These are phyloP conservation scores for Potamilus streckersoni DNA, from an alignment of 1,140 invertebrate species.

Conservation along the genomic window DNA sequence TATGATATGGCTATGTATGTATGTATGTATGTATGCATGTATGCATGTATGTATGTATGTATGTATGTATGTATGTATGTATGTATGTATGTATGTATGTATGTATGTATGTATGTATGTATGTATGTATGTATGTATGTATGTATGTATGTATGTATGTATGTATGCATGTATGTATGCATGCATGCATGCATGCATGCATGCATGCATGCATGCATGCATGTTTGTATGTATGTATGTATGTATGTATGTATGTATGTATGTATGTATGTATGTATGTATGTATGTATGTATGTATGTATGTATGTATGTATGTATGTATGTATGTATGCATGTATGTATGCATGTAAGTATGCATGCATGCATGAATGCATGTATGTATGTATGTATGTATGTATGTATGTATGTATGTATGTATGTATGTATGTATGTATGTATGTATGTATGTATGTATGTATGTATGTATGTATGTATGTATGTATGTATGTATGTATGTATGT, in stretches of 20 bases:
- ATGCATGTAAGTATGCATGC: slow-evolving; percentile 4
- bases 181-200: slow-evolving; percentile 13
- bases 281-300: too few species aligned
- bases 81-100: slow-evolving; percentile 12
- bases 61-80: slow-evolving; percentile 18
- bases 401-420: slow-evolving; percentile 32
- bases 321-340: slow-evolving; percentile 6
- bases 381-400: slow-evolving; percentile 31
- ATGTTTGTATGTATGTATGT: slow-evolving; percentile 10
- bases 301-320: not conserved
- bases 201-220: slow-evolving; percentile 15
- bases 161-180: slow-evolving; percentile 11
- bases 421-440: slow-evolving; percentile 31
- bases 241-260: slow-evolving; percentile 10
- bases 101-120: slow-evolving; percentile 6
- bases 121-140: slow-evolving; percentile 15
- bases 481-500: slow-evolving; percentile 24
- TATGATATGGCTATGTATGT: not conserved
- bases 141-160: slow-evolving; percentile 18
- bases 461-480: slow-evolving; percentile 30
- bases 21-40: slow-evolving; percentile 11
- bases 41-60: slow-evolving; percentile 16
- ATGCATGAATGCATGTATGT: slow-evolving; percentile 25
- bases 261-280: slow-evolving; percentile 10
- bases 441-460: slow-evolving; percentile 31